phyloP scores from a whole-genome alignment of 2,113 vertebrate species.

The Ictalurus punctatus region DNA sequence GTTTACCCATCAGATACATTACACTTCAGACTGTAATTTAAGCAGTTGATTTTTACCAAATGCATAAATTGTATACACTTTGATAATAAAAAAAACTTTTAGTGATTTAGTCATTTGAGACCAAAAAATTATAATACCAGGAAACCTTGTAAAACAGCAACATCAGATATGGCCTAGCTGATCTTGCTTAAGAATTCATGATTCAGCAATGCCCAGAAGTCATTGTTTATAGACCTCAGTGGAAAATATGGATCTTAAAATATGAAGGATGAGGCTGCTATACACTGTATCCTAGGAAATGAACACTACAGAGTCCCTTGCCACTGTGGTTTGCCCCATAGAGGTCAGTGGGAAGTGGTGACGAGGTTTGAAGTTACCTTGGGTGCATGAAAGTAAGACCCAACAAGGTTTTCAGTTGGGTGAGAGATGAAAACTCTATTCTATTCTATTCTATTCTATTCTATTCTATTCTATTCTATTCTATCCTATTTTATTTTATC shows the following conservation, averaged over 20 bases:
- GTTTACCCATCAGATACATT: not conserved
- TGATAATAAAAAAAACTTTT: not conserved
- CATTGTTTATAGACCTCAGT: not conserved
- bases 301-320: slow-evolving; percentile 60
- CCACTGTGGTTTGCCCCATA: slow-evolving; percentile 82
- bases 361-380: slow-evolving; percentile 95
- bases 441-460: slow-evolving; percentile 5
- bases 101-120: not conserved
- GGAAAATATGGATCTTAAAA: not conserved
- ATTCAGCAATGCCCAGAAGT: not conserved
- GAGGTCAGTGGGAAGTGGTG: slow-evolving; percentile 90
- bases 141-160: not conserved
- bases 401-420: slow-evolving; percentile 79
- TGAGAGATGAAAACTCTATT: not conserved
- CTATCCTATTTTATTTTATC: too few species aligned
- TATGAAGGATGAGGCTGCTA: not conserved
- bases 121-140: not conserved
- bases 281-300: slow-evolving; percentile 35
- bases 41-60: not conserved
- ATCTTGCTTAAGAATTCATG: not conserved
- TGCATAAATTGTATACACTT: not conserved
- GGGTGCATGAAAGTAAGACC: slow-evolving; percentile 97
- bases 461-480: not conserved
- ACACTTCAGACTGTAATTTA: not conserved
- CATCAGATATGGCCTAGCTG: not conserved